Conservation (phyloP, 2,113 vertebrate genomes). For the Ceratotherium simum region DNA sequence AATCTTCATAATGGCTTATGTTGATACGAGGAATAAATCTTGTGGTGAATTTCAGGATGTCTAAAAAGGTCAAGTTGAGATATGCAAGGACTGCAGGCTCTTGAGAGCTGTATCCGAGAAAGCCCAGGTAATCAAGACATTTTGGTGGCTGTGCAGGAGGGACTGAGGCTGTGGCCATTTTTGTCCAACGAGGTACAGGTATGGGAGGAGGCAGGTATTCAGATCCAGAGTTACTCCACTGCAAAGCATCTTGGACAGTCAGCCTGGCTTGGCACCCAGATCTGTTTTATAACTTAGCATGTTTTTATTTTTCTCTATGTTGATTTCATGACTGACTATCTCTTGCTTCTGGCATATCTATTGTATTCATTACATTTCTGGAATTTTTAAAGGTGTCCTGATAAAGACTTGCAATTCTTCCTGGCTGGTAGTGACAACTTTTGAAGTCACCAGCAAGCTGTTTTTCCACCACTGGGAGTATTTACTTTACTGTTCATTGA, state of each 20-base stretch:
- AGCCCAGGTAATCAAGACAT: neutral
- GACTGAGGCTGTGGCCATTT: neutral
- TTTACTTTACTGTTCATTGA: neutral
- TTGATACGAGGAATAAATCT: neutral
- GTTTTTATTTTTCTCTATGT: neutral
- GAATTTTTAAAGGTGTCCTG: conserved; percentile 18
- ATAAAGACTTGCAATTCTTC: neutral
- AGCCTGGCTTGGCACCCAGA: neutral
- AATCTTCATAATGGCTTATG: neutral
- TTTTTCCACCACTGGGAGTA: neutral
- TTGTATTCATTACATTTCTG: neutral
- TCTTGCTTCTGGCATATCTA: neutral
- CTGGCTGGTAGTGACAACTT: neutral
- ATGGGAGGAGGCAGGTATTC: neutral
- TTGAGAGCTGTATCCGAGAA: neutral
- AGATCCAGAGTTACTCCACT: neutral
- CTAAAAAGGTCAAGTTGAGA: neutral
- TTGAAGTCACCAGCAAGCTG: conserved; percentile 1
- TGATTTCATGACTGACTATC: neutral
- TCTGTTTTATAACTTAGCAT: neutral
- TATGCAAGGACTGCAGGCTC: neutral
- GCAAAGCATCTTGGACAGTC: too few species aligned
- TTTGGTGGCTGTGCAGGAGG: neutral
- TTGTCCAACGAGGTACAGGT: neutral
- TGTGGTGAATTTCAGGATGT: conserved; percentile 6